Evolutionary conservation across 2,888 invertebrate genomes (phyloP).

Genomic region (Eremobia ochroleuca): DNA sequence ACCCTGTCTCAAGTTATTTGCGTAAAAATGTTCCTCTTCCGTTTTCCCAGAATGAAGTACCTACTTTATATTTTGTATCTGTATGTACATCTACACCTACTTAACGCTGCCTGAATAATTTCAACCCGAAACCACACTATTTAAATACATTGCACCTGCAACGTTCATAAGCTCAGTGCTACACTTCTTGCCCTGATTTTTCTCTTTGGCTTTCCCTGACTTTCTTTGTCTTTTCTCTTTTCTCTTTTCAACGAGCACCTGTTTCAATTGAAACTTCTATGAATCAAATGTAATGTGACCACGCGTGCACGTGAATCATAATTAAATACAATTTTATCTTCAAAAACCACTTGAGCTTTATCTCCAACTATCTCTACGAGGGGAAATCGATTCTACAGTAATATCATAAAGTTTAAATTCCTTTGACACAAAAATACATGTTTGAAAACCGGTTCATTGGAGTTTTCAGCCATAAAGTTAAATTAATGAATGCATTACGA

Average conservation of each 20-base stretch:
- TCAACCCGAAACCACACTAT: background rate
- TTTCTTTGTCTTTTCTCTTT: too few relatives aligned
- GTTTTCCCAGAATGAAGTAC: background rate
- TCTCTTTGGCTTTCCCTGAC: background rate
- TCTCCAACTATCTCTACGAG: slow-evolving; percentile 55
- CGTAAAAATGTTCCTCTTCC: background rate
- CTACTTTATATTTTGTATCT: background rate
- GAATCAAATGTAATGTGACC: background rate
- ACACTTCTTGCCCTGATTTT: background rate
- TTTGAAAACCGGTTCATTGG: slow-evolving; percentile 53
- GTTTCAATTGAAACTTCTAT: slow-evolving; percentile 15
- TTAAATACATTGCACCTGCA: too few relatives aligned
- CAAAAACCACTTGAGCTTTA: slow-evolving; percentile 73
- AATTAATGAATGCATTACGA: slow-evolving; percentile 52
- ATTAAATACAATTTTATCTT: slow-evolving; percentile 65
- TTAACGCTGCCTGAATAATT: background rate
- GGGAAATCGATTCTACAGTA: slow-evolving; percentile 2
- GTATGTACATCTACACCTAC: background rate
- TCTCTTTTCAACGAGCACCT: background rate
- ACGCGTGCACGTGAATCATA: slow-evolving; percentile 50
- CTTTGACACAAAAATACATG: background rate
- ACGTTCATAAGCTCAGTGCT: background rate
- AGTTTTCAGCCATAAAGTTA: slow-evolving; percentile 51
- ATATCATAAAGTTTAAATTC: slow-evolving; percentile 37
- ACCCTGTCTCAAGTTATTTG: background rate